These are phyloP conservation scores for Drosophila ohnishii DNA, from an alignment of 1,140 invertebrate genomes.

Conservation along the genomic window DNA sequence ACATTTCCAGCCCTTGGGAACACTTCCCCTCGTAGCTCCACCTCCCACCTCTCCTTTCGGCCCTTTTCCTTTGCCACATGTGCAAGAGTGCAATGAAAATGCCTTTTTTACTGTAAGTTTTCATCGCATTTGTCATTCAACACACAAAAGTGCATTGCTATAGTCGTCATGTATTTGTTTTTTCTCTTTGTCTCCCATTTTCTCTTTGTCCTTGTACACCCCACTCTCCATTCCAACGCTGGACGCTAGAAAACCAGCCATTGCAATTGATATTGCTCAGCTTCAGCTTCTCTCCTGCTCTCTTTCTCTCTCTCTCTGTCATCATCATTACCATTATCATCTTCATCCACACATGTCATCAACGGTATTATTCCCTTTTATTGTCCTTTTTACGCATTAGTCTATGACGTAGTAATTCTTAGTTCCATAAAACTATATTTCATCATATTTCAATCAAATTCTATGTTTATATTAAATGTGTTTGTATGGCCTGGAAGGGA, in stretches of 20 bases:
- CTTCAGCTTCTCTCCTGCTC: conserved; percentile 1
- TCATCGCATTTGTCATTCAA: conserved; percentile 25
- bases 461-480: background rate
- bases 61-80: conserved; percentile 8
- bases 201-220: conserved; percentile 6
- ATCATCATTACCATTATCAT: background rate
- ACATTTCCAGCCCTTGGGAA: conserved; percentile 24
- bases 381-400: background rate
- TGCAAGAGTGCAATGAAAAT: conserved; percentile 14
- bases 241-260: background rate
- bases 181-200: background rate
- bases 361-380: background rate
- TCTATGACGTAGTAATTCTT: too few relatives aligned
- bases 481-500: conserved; percentile 2
- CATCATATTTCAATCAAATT: background rate
- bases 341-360: background rate
- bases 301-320: conserved; percentile 7
- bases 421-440: background rate
- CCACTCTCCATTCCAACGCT: background rate
- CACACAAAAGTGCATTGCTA: conserved; percentile 24
- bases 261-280: conserved; percentile 39
- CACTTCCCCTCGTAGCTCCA: conserved; percentile 8
- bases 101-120: conserved; percentile 22
- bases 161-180: conserved; percentile 11
- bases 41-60: background rate